Conservation (phyloP, 2,113 vertebrate genomes). For the Emydura subglobosa region DNA sequence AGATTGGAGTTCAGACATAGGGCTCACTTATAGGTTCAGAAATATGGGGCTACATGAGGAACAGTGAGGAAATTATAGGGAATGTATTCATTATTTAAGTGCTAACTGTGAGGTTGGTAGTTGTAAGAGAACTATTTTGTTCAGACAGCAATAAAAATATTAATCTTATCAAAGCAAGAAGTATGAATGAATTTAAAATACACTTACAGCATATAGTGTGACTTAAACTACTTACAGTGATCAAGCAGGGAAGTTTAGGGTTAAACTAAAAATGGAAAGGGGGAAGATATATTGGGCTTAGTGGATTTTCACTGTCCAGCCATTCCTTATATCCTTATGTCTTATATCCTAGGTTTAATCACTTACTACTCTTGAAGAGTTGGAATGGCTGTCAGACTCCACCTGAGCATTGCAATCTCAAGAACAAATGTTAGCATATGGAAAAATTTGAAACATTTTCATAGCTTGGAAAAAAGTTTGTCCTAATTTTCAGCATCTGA, state of each 20-base stretch:
- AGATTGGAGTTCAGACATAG: background rate
- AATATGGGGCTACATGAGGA: background rate
- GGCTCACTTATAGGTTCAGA: background rate
- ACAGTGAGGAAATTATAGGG: background rate
- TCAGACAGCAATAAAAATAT: background rate
- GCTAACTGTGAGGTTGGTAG: background rate
- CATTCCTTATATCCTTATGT: background rate
- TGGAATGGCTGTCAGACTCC: constrained; percentile 19
- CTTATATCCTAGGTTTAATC: constrained; percentile 12
- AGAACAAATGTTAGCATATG: background rate
- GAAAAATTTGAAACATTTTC: background rate
- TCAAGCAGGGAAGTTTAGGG: background rate
- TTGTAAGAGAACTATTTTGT: background rate
- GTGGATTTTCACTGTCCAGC: background rate
- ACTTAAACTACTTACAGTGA: background rate
- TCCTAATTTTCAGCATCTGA: background rate
- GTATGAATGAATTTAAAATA: background rate
- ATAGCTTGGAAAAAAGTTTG: background rate
- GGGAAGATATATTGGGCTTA: background rate
- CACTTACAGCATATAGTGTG: background rate
- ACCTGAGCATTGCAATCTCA: rapidly evolving
- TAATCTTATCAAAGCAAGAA: background rate
- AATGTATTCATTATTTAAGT: background rate
- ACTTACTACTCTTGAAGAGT: background rate
- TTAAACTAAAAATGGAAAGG: background rate